Percentiles rank a stretch among this genome's conserved stretches.
Evolutionary conservation across 2,113 vertebrate species (phyloP).

Genomic region (Podocnemis expansa): DNA sequence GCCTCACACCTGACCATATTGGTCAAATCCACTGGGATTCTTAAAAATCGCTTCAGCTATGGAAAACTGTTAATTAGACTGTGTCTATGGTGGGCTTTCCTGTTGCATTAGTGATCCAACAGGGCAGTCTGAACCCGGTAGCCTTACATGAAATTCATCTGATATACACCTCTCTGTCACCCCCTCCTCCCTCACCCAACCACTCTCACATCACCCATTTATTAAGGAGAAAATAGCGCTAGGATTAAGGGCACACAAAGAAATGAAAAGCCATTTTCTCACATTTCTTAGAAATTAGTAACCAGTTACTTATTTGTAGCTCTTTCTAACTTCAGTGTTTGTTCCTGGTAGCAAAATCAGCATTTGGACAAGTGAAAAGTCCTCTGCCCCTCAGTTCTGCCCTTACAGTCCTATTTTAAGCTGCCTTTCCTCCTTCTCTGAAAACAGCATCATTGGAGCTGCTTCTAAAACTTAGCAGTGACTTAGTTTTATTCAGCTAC

Average conservation of each 20-base stretch:
- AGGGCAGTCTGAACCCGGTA: conserved; percentile 32
- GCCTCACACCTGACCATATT: conserved; percentile 72
- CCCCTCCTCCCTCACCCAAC: neutral
- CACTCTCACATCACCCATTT: neutral
- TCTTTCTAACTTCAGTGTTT: conserved; percentile 69
- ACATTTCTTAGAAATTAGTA: conserved; percentile 9
- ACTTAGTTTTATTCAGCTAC: neutral
- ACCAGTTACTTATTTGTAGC: conserved; percentile 63
- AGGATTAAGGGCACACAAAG: neutral
- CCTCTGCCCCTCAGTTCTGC: conserved; percentile 58
- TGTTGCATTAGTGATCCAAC: conserved; percentile 62
- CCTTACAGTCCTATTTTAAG: conserved; percentile 43
- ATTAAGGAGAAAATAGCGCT: neutral
- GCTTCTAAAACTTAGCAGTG: conserved; percentile 45
- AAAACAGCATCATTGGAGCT: conserved; percentile 30
- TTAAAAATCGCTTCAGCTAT: conserved; percentile 62
- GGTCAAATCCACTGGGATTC: conserved; percentile 67
- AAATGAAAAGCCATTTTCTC: neutral
- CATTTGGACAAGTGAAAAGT: conserved; percentile 67
- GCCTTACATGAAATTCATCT: conserved; percentile 19
- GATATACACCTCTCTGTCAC: neutral
- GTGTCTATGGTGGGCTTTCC: conserved; percentile 66
- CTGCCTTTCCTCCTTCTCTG: conserved; percentile 32
- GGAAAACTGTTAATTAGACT: conserved; percentile 73
- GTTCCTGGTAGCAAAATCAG: conserved; percentile 65